Evolutionary conservation across 1,140 invertebrate genomes (phyloP).

Genomic region (Eriocheir sinensis): DNA sequence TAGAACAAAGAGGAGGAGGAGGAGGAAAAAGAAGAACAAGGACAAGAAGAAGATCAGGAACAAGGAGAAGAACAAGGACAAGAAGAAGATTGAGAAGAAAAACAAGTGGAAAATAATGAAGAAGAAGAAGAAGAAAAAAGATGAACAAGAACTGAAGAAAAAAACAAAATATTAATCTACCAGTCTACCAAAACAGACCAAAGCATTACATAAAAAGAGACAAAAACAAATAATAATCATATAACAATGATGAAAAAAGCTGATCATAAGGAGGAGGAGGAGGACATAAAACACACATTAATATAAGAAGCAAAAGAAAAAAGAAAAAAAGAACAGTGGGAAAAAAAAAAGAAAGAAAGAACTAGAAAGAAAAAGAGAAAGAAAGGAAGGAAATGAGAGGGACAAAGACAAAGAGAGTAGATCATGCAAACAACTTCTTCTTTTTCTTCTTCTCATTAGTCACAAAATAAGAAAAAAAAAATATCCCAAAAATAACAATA

Average conservation of each 20-base stretch:
- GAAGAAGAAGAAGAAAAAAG: neutral
- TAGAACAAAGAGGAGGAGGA: too few species aligned
- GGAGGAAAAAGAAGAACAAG: too few species aligned
- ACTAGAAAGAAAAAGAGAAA: constrained; percentile 32
- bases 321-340: constrained; percentile 49
- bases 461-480: constrained; percentile 5
- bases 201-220: neutral
- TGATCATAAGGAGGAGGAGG: neutral
- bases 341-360: constrained; percentile 54
- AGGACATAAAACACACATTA: neutral
- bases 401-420: constrained; percentile 59
- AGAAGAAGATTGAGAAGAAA: too few species aligned
- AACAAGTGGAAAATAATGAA: too few species aligned
- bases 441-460: too few species aligned
- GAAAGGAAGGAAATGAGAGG: constrained; percentile 51
- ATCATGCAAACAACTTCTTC: neutral
- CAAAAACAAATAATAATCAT: constrained; percentile 33
- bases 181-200: neutral
- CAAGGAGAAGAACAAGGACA: too few species aligned
- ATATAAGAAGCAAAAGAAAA: neutral
- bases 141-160: neutral
- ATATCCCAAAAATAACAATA: neutral
- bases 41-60: too few species aligned
- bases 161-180: neutral
- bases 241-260: neutral